Conservation (phyloP, 2,113 vertebrate genomes). For the Edolisoma coerulescens region DNA sequence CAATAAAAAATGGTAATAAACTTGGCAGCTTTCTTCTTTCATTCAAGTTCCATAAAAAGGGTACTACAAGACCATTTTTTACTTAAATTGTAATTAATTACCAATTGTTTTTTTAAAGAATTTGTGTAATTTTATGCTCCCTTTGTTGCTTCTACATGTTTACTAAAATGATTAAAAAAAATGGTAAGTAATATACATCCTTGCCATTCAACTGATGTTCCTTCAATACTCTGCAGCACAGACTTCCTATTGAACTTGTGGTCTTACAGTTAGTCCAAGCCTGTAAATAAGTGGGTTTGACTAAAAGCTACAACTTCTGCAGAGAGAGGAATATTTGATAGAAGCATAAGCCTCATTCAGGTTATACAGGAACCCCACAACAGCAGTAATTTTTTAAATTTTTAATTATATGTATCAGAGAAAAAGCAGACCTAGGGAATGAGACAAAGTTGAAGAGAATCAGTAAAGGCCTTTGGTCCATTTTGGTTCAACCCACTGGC, state of each 20-base stretch:
- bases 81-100: not conserved
- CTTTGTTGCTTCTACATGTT: not conserved
- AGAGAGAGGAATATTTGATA: not conserved
- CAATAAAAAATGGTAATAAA: not conserved
- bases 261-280: not conserved
- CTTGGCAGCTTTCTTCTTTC: not conserved
- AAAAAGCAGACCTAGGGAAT: not conserved
- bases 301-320: not conserved
- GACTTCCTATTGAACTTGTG: not conserved
- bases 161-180: not conserved
- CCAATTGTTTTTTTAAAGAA: not conserved
- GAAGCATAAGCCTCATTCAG: not conserved
- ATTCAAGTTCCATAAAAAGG: not conserved
- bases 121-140: not conserved
- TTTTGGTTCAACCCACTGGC: not conserved
- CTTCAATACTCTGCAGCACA: not conserved
- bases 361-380: not conserved
- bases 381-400: not conserved
- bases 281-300: not conserved
- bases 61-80: not conserved
- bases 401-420: not conserved
- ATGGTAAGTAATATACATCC: not conserved
- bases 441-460: accelerated
- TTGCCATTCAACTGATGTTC: not conserved
- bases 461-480: not conserved